These are phyloP conservation scores for Microtus ochrogaster DNA, from an alignment of 2,113 vertebrate genomes.

Conservation along the genomic window DNA sequence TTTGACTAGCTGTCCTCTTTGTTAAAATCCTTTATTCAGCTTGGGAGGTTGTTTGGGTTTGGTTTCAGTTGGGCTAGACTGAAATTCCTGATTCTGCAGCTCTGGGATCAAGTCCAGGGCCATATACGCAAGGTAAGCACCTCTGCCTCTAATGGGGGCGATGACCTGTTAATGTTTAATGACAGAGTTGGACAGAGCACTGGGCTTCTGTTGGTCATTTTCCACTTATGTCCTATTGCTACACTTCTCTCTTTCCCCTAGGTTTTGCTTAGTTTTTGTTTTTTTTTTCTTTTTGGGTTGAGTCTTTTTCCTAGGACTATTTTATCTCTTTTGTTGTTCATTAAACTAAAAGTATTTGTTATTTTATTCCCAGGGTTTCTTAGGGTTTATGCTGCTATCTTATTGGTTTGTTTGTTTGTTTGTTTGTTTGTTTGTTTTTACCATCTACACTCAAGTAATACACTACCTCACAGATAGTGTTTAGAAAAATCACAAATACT, in stretches of 20 bases:
- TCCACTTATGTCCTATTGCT: neutral
- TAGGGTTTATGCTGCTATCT: neutral
- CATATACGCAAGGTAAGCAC: neutral
- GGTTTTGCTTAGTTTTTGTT: neutral
- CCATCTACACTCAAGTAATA: neutral
- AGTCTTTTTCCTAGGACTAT: neutral
- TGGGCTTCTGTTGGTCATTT: neutral
- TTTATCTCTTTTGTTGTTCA: neutral
- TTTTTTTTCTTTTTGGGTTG: neutral
- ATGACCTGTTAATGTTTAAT: neutral
- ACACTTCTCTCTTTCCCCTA: neutral
- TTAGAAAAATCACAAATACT: neutral
- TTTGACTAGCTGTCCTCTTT: neutral
- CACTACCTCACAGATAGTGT: neutral
- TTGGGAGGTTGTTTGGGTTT: neutral
- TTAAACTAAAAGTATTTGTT: neutral
- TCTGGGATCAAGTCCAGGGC: neutral
- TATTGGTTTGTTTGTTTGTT: neutral
- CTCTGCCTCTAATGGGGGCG: neutral
- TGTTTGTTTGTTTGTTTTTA: no score
- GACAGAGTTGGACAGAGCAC: neutral
- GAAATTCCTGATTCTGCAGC: neutral
- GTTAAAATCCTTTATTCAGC: neutral
- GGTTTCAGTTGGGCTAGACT: neutral
- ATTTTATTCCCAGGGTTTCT: constrained; percentile 2